A percentile compares a stretch with the other conserved stretches of the same genome.
phyloP scores from a whole-genome alignment of 2,888 invertebrate genomes.

The Pristionchus exspectatus region DNA sequence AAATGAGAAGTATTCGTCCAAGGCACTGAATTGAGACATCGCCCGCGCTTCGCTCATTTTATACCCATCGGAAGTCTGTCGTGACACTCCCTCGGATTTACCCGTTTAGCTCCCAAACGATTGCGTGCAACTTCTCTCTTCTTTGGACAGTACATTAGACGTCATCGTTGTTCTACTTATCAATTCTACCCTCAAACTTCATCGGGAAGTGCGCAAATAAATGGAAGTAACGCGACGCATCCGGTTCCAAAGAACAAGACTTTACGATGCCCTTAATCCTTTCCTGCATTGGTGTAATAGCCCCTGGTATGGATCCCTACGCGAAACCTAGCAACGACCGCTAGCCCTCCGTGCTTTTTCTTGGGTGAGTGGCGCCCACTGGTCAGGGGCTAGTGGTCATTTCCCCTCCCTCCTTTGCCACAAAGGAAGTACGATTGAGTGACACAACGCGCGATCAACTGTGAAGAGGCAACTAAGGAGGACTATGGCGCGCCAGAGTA shows the following conservation, averaged over 20 bases:
- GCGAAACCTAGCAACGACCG: slow-evolving; percentile 4
- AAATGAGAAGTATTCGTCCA: background rate
- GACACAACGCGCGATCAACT: background rate
- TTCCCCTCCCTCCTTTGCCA: background rate
- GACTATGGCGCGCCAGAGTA: slow-evolving; percentile 33
- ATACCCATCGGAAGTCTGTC: background rate
- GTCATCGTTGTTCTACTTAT: background rate
- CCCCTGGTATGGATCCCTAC: background rate
- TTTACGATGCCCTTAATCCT: background rate
- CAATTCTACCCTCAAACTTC: background rate
- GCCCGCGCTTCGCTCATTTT: background rate
- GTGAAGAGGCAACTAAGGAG: background rate
- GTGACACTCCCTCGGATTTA: background rate
- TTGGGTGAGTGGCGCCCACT: background rate
- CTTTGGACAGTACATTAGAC: slow-evolving; percentile 7
- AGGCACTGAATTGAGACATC: background rate
- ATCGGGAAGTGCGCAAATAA: slow-evolving; percentile 17
- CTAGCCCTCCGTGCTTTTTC: slow-evolving; percentile 13
- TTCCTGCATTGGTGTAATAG: background rate
- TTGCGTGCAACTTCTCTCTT: slow-evolving; percentile 7
- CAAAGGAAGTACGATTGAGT: slow-evolving; percentile 27
- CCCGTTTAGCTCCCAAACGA: slow-evolving; percentile 13
- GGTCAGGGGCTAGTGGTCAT: slow-evolving; percentile 34
- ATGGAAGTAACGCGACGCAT: background rate
- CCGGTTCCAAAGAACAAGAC: background rate